Base-by-base conservation (phyloP, 2,888 invertebrate genomes). In the Eilema caniola region DNA sequence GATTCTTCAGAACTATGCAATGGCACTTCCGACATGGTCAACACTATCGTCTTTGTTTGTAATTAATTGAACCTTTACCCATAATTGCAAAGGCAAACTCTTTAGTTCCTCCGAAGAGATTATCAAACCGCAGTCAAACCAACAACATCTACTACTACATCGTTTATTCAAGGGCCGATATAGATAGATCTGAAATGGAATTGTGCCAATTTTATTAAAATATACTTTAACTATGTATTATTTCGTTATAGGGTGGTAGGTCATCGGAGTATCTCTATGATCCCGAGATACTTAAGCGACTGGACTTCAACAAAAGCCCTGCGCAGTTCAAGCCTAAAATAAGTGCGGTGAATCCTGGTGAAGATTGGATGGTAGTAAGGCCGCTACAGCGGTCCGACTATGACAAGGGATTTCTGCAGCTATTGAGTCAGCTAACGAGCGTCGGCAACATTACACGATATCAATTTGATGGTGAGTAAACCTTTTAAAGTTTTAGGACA, bases 401-500 rank as follows among this genome's bases (percentile, higher is more conserved):
- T 90, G 97, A 98, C 80, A 97, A 97, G 93, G 99, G 98, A 0
- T 98, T 98, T 86, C 88, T 98, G 68, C 96, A 97, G 82, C 93
- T 99, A 66, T 94, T 99, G 14, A 95, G 97, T 5, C 98, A 99
- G 89, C 95, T 99, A 57, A 99, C 99, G 3, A 96, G 96, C 74
- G 98, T 98, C 24, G 99, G 99, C 73, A 97, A 97, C 90, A 96
- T 99, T 28, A 95, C 96, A 37, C 95, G 96, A 83, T 97, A 97
- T 82, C 97, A 97, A 85, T 99, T 98, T 96, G 95, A 97, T 94
- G 97, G 99, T 98, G 95, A 95, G 96, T 66, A 16, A 3, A 47
- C 14, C 47, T 47, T 1, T 20, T 12, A 0, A 47, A 47, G 20
- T 47, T 1, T 12, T 12, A 37, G 33, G 1, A 12, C 4, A 12